These are phyloP conservation scores for Chloromyia formosa DNA, from an alignment of 2,888 invertebrate species.

Conservation along the genomic window DNA sequence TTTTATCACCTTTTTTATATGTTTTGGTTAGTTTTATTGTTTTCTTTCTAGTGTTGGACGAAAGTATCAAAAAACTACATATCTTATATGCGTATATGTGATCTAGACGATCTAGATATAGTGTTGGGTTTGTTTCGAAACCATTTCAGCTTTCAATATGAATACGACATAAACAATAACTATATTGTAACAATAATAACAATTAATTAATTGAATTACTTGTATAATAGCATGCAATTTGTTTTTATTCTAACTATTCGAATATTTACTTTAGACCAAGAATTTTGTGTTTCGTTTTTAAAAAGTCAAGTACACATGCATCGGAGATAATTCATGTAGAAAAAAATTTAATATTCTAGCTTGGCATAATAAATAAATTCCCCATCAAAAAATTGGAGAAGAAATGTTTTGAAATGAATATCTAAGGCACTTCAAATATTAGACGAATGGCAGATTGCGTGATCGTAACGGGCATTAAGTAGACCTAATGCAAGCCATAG, in stretches of 20 bases:
- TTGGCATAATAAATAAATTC: too few relatives aligned
- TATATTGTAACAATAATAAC: constrained; percentile 17
- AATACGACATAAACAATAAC: constrained; percentile 28
- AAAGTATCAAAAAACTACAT: not conserved
- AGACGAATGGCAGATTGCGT: too few relatives aligned
- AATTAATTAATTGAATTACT: not conserved
- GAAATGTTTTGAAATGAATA: too few relatives aligned
- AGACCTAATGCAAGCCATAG: too few relatives aligned
- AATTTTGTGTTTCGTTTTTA: constrained; percentile 51
- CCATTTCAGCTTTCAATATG: constrained; percentile 35
- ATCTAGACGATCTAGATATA: constrained; percentile 21
- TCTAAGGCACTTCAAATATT: too few relatives aligned
- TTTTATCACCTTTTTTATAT: not conserved
- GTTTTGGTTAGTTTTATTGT: not conserved
- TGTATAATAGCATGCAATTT: not conserved
- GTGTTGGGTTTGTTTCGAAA: constrained; percentile 7
- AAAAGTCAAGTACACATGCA: constrained; percentile 30
- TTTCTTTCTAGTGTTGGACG: not conserved
- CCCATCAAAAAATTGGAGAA: too few relatives aligned
- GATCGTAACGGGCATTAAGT: too few relatives aligned
- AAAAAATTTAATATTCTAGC: too few relatives aligned
- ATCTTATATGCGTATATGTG: not conserved
- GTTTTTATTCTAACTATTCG: constrained; percentile 17
- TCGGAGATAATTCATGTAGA: not conserved
- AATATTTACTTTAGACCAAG: constrained; percentile 50